phyloP scores from a whole-genome alignment of 2,797 vertebrate species.

The Prunella strophiata region DNA sequence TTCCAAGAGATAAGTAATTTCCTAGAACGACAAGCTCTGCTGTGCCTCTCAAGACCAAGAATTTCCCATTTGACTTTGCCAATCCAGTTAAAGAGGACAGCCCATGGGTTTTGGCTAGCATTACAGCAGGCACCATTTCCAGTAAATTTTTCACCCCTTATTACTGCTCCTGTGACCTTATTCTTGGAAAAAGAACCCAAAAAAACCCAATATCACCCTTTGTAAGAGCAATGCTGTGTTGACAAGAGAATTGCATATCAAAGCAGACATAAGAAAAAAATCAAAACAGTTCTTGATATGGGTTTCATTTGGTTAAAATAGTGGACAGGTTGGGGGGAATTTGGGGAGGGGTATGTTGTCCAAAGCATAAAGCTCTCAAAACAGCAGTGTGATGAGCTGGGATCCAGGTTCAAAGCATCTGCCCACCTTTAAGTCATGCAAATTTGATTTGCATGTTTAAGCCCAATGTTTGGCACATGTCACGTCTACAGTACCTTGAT shows the following conservation, averaged over 20 bases:
- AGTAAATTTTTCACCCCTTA: neutral
- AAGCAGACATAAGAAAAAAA: slow-evolving; percentile 34
- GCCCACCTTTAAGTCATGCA: slow-evolving; percentile 66
- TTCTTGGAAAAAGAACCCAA: neutral
- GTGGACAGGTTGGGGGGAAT: neutral
- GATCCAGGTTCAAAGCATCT: slow-evolving; percentile 53
- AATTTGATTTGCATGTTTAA: slow-evolving; percentile 68
- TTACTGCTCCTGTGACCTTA: neutral
- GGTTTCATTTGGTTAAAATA: slow-evolving; percentile 36
- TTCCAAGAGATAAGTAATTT: slow-evolving; percentile 16
- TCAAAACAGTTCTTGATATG: neutral
- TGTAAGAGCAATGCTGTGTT: slow-evolving; percentile 41
- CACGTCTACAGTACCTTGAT: slow-evolving; percentile 60
- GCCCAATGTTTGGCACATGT: slow-evolving; percentile 53
- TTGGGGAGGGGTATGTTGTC: slow-evolving; percentile 23
- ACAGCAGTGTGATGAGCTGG: slow-evolving; percentile 57
- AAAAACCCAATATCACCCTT: neutral
- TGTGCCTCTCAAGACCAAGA: neutral
- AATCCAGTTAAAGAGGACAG: neutral
- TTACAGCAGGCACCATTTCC: neutral
- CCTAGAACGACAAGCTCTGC: neutral
- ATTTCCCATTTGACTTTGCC: neutral
- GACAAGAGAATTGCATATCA: slow-evolving; percentile 20
- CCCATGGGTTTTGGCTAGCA: neutral
- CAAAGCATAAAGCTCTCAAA: slow-evolving; percentile 57